Evolutionary conservation across 2,888 invertebrate species (phyloP).

Genomic region (Cantharis nigra): DNA sequence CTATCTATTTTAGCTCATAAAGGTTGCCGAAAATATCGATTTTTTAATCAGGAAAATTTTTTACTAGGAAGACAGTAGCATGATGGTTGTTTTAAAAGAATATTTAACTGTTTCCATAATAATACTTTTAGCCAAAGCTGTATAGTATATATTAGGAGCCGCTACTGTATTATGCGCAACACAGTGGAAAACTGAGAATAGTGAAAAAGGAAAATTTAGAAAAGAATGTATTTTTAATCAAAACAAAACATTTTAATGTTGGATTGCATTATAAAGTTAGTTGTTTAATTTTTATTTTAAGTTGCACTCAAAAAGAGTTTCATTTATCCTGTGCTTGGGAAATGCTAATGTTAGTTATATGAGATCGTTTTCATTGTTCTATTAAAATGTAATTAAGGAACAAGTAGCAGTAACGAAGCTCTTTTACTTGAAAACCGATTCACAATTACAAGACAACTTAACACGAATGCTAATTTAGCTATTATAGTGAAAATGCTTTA

Average conservation of each 20-base stretch:
- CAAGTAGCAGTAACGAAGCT: conserved; percentile 12
- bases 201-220: background rate
- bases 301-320: background rate
- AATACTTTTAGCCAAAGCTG: no score
- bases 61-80: no score
- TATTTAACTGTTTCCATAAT: no score
- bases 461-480: conserved; percentile 19
- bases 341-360: background rate
- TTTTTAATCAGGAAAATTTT: no score
- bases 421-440: conserved; percentile 17
- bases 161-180: background rate
- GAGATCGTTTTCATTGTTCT: conserved; percentile 13
- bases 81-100: no score
- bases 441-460: conserved; percentile 18
- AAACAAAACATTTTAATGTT: background rate
- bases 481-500: conserved; percentile 8
- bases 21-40: no score
- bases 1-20: no score
- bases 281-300: background rate
- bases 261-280: background rate
- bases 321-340: background rate
- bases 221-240: background rate
- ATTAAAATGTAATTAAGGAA: conserved; percentile 20
- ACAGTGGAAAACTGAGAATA: background rate
- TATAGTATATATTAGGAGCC: no score